These are phyloP conservation scores for Chaetophractus vellerosus DNA, from an alignment of 2,797 vertebrate species.

Conservation along the genomic window DNA sequence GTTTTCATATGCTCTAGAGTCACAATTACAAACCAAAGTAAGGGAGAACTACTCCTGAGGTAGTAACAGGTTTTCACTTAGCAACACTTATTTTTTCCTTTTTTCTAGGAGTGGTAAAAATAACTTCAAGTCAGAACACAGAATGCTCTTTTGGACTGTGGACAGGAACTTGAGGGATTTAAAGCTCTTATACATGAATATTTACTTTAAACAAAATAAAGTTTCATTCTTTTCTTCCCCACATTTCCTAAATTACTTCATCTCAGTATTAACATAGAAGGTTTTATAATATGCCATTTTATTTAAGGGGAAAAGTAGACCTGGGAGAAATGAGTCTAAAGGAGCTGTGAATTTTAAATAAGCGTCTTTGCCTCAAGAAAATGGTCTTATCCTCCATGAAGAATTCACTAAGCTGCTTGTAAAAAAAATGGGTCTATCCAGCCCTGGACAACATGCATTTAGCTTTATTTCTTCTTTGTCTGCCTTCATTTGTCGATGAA, in stretches of 20 bases:
- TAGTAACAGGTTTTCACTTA: background rate
- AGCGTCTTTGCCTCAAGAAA: slow-evolving; percentile 66
- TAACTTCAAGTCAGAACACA: slow-evolving; percentile 62
- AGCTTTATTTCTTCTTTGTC: slow-evolving; percentile 15
- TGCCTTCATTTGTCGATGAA: slow-evolving; percentile 19
- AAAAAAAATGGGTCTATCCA: background rate
- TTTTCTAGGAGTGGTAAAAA: slow-evolving; percentile 52
- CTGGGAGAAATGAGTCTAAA: slow-evolving; percentile 52
- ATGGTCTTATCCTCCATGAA: slow-evolving; percentile 47
- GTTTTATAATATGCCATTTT: slow-evolving; percentile 4
- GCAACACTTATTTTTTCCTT: background rate
- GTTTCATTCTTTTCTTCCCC: slow-evolving; percentile 10
- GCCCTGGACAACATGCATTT: background rate
- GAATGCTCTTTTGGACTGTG: slow-evolving; percentile 51
- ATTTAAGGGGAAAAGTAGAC: slow-evolving; percentile 62
- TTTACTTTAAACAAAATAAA: slow-evolving; percentile 67
- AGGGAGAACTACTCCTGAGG: background rate
- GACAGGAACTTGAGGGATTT: slow-evolving; percentile 43
- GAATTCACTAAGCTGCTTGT: slow-evolving; percentile 70
- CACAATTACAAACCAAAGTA: background rate
- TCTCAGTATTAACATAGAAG: slow-evolving; percentile 25
- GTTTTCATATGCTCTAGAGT: background rate
- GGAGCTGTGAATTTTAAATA: slow-evolving; percentile 64
- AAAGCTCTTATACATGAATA: slow-evolving; percentile 59
- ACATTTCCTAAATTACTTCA: slow-evolving; percentile 31